Evolutionary conservation across 2,888 invertebrate genomes (phyloP).

Genomic region (Tetanocera ferruginea): DNA sequence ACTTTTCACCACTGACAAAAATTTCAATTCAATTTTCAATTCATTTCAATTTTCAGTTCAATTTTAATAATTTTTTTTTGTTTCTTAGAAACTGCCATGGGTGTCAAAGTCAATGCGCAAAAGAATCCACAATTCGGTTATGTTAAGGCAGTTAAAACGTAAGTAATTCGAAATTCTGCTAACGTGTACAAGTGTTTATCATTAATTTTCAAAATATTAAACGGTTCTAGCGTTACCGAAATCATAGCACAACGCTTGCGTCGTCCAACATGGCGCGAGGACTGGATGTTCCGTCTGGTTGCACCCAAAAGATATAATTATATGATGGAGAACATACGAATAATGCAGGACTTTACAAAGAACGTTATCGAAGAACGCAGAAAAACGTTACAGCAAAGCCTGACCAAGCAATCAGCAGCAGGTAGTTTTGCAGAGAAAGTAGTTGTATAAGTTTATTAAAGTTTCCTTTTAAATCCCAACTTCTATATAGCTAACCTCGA

Average conservation of each 20-base stretch:
- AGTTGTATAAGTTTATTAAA: background rate
- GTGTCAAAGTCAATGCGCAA: slow-evolving; percentile 70
- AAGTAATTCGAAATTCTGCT: slow-evolving; percentile 48
- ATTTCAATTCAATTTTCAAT: too few relatives aligned
- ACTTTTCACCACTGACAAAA: too few relatives aligned
- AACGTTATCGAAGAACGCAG: slow-evolving; percentile 71
- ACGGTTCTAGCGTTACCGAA: slow-evolving; percentile 55
- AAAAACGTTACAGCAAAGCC: slow-evolving; percentile 39
- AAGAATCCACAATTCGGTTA: slow-evolving; percentile 76
- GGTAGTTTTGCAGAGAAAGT: background rate
- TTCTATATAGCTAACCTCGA: background rate
- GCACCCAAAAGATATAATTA: slow-evolving; percentile 55
- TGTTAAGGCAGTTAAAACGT: slow-evolving; percentile 78
- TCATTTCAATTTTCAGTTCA: too few relatives aligned
- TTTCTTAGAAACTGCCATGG: slow-evolving; percentile 59
- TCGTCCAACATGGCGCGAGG: slow-evolving; percentile 53
- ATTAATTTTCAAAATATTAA: background rate
- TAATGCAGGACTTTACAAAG: slow-evolving; percentile 72
- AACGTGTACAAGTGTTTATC: too few relatives aligned
- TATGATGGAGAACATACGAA: slow-evolving; percentile 69
- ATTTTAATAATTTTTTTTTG: background rate
- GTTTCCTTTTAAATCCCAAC: background rate
- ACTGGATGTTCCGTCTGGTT: slow-evolving; percentile 51
- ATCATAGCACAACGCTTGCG: slow-evolving; percentile 59
- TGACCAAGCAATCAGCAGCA: background rate